Evolutionary conservation across 2,797 vertebrate species (phyloP), one percentile per base, ranked within the genome.

Genomic region (Menidia menidia): DNA sequence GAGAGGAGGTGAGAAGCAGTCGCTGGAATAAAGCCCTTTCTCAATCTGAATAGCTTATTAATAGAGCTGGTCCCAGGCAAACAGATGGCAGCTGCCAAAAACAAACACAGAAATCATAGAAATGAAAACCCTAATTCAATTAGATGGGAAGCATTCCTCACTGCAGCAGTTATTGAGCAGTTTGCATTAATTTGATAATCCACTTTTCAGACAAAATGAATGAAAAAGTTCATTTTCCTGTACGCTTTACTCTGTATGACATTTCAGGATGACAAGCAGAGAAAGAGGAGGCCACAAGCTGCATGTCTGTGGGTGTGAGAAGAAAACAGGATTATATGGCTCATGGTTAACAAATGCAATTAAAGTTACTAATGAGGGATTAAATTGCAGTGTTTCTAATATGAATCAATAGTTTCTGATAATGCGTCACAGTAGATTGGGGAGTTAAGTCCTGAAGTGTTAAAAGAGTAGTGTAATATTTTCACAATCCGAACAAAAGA

Each of bases 21-120:
- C 86, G 81, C 82, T 86, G 86, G 87, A 91, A 89, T 79, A 90
- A 85, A 88, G 85, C 87, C 88, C 83, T 86, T 84, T 91, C 88
- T 91, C 81, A 88, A 90, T 92, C 86, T 90, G 89, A 92, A 91
- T 91, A 87, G 87, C 87, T 89, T 93, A 94, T 93, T 94, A 93
- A 93, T 92, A 92, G 88, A 89, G 89, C 85, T 73, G 79, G 87
- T 90, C 85, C 81, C 82, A 78, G 82, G 91, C 86, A 92, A 92
- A 92, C 93, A 94, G 93, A 93, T 93, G 93, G 90, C 88, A 87
- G 87, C 85, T 90, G 90, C 91, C 88, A 92, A 90, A 92, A 89
- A 93, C 89, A 93, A 91, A 90, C 88, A 88, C 71, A 88, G 88
- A 90, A 87, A 89, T 91, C 88, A 90, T 81, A 90, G 87, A 85